These are phyloP conservation scores for Phania funesta DNA, from an alignment of 2,888 invertebrate genomes.

Conservation along the genomic window DNA sequence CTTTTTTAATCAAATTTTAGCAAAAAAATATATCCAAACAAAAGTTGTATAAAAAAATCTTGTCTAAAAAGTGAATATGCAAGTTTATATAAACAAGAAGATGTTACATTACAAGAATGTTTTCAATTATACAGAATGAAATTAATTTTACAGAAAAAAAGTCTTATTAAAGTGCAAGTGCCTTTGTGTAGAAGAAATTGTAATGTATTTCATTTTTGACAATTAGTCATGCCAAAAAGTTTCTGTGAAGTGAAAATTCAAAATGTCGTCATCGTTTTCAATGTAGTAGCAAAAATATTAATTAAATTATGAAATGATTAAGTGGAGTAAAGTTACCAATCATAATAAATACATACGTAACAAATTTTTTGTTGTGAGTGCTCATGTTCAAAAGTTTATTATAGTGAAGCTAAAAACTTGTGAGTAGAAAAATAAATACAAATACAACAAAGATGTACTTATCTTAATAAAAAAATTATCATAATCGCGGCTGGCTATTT, in stretches of 20 bases:
- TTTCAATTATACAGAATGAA: background rate
- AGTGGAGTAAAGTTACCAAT: conserved; percentile 10
- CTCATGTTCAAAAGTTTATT: background rate
- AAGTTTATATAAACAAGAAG: background rate
- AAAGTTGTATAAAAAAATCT: too few relatives aligned
- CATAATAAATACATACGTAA: background rate
- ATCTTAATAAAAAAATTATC: conserved; percentile 31
- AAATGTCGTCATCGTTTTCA: conserved; percentile 48
- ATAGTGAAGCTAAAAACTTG: background rate
- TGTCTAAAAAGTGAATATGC: too few relatives aligned
- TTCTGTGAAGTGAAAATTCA: conserved; percentile 27
- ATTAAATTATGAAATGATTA: conserved; percentile 66
- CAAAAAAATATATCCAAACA: background rate
- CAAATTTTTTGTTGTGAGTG: background rate
- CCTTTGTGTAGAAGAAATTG: conserved; percentile 17
- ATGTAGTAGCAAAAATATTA: conserved; percentile 50
- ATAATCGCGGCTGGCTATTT: background rate
- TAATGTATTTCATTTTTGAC: conserved; percentile 22
- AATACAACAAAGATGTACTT: background rate
- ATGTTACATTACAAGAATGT: conserved; percentile 16
- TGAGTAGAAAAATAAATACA: background rate
- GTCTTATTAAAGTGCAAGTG: conserved; percentile 16
- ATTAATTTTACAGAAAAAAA: background rate
- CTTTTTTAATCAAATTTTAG: background rate
- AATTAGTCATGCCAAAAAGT: conserved; percentile 56